Evolutionary conservation across 2,113 vertebrate species (phyloP).

Genomic region (Anas platyrhynchos): DNA sequence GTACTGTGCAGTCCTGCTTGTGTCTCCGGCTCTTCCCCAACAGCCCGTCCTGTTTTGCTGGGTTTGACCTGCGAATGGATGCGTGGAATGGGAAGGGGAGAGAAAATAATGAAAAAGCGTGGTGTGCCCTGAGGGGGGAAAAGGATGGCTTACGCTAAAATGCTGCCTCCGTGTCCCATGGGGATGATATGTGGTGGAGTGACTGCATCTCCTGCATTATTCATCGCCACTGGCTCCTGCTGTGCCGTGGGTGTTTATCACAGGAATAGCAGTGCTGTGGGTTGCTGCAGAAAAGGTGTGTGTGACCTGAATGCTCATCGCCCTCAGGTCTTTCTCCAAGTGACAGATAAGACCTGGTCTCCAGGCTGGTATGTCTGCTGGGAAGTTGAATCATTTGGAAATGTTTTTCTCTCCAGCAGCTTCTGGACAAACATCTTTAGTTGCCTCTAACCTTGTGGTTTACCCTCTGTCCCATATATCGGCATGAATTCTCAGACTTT

Average conservation of each 20-base stretch:
- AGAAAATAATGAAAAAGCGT: neutral
- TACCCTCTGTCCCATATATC: neutral
- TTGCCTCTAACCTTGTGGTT: neutral
- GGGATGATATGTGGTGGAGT: neutral
- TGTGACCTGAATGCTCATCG: constrained; percentile 54
- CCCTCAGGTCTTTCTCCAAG: neutral
- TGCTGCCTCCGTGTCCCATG: constrained; percentile 16
- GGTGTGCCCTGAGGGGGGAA: neutral
- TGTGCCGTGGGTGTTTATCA: constrained; percentile 35
- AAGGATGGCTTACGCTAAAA: constrained; percentile 21
- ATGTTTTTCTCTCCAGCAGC: neutral
- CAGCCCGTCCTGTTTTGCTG: neutral
- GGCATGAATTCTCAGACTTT: neutral
- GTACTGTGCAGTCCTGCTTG: neutral
- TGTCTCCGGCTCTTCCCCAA: neutral
- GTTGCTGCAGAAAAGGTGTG: constrained; percentile 41
- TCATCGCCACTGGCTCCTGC: constrained; percentile 47
- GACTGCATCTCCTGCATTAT: constrained; percentile 58
- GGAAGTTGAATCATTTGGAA: neutral
- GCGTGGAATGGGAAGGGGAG: neutral
- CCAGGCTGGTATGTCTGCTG: neutral
- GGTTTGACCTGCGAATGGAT: neutral
- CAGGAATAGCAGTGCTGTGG: constrained; percentile 40
- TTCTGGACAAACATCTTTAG: neutral
- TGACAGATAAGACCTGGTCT: constrained; percentile 12